Percentiles rank a stretch among this genome's conserved stretches.
Conservation (phyloP, 2,113 vertebrate species). For the Proteles cristata region DNA sequence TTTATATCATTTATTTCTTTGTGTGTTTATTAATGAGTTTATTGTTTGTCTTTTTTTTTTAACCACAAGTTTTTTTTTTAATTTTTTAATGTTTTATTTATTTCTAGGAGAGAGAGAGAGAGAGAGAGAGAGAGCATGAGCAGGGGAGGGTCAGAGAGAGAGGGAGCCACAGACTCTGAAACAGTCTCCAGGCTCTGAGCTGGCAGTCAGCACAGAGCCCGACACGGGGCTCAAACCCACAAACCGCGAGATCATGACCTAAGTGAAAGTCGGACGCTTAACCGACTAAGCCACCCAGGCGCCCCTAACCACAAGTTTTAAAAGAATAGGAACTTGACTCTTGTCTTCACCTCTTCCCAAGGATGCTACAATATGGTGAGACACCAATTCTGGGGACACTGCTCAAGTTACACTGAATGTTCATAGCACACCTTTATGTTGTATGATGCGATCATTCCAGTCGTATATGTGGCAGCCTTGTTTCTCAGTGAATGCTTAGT, state of each 20-base stretch:
- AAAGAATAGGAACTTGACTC: not conserved
- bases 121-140: too few relatives aligned
- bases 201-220: too few relatives aligned
- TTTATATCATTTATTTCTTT: not conserved
- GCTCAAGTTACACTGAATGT: not conserved
- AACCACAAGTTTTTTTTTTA: not conserved
- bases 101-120: too few relatives aligned
- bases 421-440: not conserved
- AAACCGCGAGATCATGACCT: too few relatives aligned
- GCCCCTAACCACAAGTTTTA: not conserved
- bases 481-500: not conserved
- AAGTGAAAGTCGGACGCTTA: too few relatives aligned
- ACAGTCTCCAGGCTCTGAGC: too few relatives aligned
- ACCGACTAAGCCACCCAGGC: too few relatives aligned
- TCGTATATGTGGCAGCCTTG: not conserved
- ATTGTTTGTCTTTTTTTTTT: not conserved
- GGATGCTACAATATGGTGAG: not conserved
- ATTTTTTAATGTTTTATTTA: too few relatives aligned
- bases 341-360: not conserved
- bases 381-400: not conserved
- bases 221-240: too few relatives aligned
- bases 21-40: not conserved
- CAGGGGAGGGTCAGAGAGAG: too few relatives aligned
- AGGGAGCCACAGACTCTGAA: too few relatives aligned
- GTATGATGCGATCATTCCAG: not conserved